Evolutionary conservation across 2,797 vertebrate species (phyloP).

Genomic region (Morelia viridis): DNA sequence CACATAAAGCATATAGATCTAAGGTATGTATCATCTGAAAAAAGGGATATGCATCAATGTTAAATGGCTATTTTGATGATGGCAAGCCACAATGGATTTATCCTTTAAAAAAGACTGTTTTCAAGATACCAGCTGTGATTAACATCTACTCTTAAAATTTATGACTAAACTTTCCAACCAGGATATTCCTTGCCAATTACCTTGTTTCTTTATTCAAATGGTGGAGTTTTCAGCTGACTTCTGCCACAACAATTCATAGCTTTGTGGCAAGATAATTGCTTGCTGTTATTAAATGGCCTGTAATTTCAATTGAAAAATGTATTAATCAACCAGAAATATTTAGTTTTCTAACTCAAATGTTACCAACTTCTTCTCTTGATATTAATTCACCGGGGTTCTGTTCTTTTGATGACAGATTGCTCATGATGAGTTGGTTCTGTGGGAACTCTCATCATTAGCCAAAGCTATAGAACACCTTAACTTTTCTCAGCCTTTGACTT

Average conservation of each 20-base stretch:
- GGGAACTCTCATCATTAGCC: background rate
- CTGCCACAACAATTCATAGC: background rate
- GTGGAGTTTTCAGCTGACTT: background rate
- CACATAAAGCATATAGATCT: constrained; percentile 92
- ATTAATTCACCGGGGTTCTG: background rate
- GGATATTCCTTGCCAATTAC: background rate
- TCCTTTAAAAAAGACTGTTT: background rate
- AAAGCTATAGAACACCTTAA: background rate
- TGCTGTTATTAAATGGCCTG: background rate
- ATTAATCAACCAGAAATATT: background rate
- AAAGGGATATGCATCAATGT: background rate
- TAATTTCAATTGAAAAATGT: background rate
- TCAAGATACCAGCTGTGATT: background rate
- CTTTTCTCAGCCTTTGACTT: background rate
- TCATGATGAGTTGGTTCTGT: background rate
- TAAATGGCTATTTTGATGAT: constrained; percentile 24
- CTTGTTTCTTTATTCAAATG: background rate
- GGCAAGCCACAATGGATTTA: background rate
- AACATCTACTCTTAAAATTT: background rate
- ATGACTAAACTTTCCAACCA: background rate
- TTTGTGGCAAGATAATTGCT: background rate
- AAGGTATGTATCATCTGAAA: constrained; percentile 74
- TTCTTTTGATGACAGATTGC: background rate
- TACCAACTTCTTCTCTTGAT: background rate
- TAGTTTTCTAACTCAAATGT: background rate